phyloP scores from a whole-genome alignment of 2,113 vertebrate species.

The Paramormyrops kingsleyae region DNA sequence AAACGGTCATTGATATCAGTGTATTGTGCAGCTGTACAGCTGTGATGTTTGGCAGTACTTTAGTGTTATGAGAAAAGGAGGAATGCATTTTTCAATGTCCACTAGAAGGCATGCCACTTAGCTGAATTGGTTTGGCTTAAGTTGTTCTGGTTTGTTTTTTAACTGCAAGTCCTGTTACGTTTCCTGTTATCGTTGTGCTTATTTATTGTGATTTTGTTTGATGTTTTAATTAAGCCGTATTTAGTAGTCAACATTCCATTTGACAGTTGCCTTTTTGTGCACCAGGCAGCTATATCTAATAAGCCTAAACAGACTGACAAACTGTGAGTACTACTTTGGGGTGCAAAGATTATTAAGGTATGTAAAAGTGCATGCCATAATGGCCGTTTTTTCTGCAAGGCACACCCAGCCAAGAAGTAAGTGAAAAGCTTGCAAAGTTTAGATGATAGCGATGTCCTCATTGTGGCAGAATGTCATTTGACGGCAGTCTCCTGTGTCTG shows the following conservation, averaged over 20 bases:
- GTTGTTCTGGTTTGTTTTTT: neutral
- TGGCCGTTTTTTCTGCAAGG: neutral
- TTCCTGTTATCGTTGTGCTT: neutral
- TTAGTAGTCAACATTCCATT: neutral
- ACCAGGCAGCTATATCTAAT: neutral
- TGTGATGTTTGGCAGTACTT: neutral
- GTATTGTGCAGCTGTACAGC: neutral
- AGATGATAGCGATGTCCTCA: neutral
- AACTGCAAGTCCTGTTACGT: neutral
- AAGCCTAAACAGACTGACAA: neutral
- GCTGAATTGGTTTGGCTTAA: neutral
- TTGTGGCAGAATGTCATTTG: neutral
- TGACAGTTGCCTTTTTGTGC: neutral
- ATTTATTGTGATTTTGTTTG: neutral
- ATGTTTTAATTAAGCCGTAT: neutral
- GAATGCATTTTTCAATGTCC: neutral
- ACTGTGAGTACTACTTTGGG: neutral
- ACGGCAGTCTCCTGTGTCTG: neutral
- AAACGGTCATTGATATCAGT: neutral
- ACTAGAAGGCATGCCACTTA: neutral
- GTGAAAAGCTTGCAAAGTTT: neutral
- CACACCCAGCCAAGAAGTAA: neutral
- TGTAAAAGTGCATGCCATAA: neutral
- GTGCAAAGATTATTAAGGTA: neutral
- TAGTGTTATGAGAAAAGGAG: neutral